Evolutionary conservation across 2,113 vertebrate species (phyloP).

Genomic region (Mustelus asterias): DNA sequence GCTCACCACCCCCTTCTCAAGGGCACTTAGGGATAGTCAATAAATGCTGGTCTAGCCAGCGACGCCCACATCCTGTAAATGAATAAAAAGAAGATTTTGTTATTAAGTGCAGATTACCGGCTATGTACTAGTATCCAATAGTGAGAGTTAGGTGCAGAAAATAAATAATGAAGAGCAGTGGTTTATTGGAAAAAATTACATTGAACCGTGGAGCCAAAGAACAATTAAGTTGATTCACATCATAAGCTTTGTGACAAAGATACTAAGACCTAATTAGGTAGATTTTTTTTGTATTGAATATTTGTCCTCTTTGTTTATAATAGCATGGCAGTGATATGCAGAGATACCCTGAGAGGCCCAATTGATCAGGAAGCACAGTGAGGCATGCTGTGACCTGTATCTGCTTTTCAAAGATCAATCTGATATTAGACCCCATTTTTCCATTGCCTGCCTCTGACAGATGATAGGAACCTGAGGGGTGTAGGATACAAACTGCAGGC

Average conservation of each 20-base stretch:
- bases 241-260: neutral
- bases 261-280: neutral
- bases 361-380: neutral
- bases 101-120: neutral
- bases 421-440: neutral
- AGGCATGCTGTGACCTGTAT: neutral
- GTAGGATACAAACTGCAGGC: neutral
- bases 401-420: neutral
- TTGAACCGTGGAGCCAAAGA: neutral
- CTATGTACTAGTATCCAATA: neutral
- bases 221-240: slow-evolving; percentile 2
- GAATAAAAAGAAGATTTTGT: neutral
- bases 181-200: neutral
- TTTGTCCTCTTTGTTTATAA: neutral
- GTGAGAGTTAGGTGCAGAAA: neutral
- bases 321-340: neutral
- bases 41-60: no score
- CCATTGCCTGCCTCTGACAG: neutral
- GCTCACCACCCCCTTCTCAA: no score
- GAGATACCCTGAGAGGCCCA: no score
- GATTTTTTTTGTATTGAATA: neutral
- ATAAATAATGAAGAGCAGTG: neutral
- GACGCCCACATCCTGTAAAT: no score
- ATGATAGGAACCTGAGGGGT: neutral
- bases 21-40: no score